Conservation (phyloP, 2,797 vertebrate genomes). For the Alcedo quadribrachys region DNA sequence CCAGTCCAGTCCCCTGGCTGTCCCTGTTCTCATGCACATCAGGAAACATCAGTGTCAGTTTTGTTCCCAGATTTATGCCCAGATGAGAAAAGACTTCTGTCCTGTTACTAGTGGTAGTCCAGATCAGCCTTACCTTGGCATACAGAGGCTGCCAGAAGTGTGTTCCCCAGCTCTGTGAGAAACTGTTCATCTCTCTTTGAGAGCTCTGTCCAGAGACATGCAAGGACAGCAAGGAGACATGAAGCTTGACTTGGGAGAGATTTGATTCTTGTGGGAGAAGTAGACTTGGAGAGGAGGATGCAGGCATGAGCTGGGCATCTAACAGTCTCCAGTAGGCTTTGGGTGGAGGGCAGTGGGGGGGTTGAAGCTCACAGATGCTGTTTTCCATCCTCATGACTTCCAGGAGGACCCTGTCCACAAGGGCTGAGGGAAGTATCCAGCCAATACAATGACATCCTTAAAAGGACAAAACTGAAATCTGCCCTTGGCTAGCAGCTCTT, state of each 20-base stretch:
- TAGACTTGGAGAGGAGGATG: not conserved
- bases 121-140: not conserved
- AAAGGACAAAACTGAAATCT: not conserved
- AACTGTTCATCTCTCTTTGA: no score
- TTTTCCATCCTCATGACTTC: not conserved
- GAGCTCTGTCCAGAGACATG: not conserved
- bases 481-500: not conserved
- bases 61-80: not conserved
- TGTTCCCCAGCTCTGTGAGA: not conserved
- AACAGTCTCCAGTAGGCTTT: not conserved
- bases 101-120: not conserved
- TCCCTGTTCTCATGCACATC: not conserved
- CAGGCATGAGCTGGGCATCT: not conserved
- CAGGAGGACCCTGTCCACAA: fast-evolving
- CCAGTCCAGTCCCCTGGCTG: not conserved
- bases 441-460: not conserved
- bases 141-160: not conserved
- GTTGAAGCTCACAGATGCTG: not conserved
- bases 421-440: not conserved
- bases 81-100: not conserved
- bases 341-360: not conserved
- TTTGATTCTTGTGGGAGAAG: not conserved
- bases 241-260: not conserved
- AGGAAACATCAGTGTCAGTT: not conserved
- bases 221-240: not conserved